phyloP scores from a whole-genome alignment of 1,140 invertebrate species.

The Drosophila sturtevanti region DNA sequence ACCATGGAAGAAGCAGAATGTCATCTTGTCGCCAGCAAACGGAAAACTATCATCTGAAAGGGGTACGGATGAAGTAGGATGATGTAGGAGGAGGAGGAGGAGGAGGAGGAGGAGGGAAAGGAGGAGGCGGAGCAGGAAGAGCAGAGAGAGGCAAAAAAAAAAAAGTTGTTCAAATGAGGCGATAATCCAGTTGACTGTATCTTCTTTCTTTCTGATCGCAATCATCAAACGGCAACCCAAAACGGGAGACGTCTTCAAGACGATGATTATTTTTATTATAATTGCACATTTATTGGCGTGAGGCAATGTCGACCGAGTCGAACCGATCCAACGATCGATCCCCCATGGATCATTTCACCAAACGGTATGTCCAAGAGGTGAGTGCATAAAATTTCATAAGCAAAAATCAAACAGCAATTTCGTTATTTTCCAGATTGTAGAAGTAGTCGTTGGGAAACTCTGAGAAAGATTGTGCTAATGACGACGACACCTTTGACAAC shows the following conservation, averaged over 20 bases:
- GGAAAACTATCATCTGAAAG: too few species aligned
- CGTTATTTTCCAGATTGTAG: conserved; percentile 39
- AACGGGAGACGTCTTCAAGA: conserved; percentile 47
- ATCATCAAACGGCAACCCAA: conserved; percentile 60
- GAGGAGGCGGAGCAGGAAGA: conserved; percentile 18
- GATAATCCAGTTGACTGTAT: conserved; percentile 59
- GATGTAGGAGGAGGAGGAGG: conserved; percentile 4
- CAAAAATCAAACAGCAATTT: conserved; percentile 42
- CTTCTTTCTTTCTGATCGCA: conserved; percentile 25
- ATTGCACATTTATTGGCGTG: conserved; percentile 77
- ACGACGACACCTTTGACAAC: conserved; percentile 67
- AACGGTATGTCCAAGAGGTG: conserved; percentile 6
- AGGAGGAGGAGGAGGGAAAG: conserved; percentile 30
- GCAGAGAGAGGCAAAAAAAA: too few species aligned
- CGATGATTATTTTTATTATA: conserved; percentile 80
- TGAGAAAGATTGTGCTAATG: conserved; percentile 54
- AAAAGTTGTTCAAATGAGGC: conserved; percentile 68
- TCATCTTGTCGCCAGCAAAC: too few species aligned
- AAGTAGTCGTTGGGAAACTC: not conserved
- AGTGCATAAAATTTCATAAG: conserved; percentile 69
- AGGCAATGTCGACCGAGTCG: conserved; percentile 55
- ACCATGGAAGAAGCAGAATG: too few species aligned
- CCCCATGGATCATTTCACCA: not conserved
- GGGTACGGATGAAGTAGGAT: too few species aligned
- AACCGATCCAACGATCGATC: conserved; percentile 21